A percentile compares a stretch with the other conserved stretches of the same genome.
Conservation (phyloP, 2,113 vertebrate species). For the Ageneiosus marmoratus region DNA sequence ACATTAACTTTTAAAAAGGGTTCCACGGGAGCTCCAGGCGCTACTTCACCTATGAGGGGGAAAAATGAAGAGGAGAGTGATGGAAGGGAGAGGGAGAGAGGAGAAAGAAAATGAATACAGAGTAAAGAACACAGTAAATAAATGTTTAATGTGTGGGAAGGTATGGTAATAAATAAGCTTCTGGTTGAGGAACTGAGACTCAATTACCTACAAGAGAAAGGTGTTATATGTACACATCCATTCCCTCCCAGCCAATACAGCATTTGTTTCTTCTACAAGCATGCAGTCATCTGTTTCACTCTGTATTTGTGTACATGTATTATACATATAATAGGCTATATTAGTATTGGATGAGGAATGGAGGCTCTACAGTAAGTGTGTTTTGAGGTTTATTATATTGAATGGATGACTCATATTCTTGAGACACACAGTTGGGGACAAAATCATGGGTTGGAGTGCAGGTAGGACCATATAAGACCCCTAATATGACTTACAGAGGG, state of each 20-base stretch:
- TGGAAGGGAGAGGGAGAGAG: constrained; percentile 62
- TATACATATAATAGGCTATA: constrained; percentile 45
- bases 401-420: constrained; percentile 9
- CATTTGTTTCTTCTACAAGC: constrained; percentile 44
- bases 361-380: constrained; percentile 18
- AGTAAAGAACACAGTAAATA: constrained; percentile 54
- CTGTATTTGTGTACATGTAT: constrained; percentile 49
- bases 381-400: constrained; percentile 6
- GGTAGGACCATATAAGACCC: not conserved
- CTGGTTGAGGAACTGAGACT: constrained; percentile 49
- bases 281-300: constrained; percentile 34
- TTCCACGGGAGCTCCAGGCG: constrained; percentile 76
- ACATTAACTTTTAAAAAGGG: constrained; percentile 90
- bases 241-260: constrained; percentile 20
- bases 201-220: constrained; percentile 48
- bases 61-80: constrained; percentile 59
- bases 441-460: not conserved
- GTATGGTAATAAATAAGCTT: constrained; percentile 55
- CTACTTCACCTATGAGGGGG: constrained; percentile 58
- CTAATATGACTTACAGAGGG: not conserved
- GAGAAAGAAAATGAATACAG: constrained; percentile 59
- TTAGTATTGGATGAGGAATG: constrained; percentile 26
- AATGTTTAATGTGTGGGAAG: constrained; percentile 56
- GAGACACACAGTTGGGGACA: not conserved
- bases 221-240: constrained; percentile 36